phyloP scores from a whole-genome alignment of 2,797 vertebrate species.

The Hybognathus amarus region DNA sequence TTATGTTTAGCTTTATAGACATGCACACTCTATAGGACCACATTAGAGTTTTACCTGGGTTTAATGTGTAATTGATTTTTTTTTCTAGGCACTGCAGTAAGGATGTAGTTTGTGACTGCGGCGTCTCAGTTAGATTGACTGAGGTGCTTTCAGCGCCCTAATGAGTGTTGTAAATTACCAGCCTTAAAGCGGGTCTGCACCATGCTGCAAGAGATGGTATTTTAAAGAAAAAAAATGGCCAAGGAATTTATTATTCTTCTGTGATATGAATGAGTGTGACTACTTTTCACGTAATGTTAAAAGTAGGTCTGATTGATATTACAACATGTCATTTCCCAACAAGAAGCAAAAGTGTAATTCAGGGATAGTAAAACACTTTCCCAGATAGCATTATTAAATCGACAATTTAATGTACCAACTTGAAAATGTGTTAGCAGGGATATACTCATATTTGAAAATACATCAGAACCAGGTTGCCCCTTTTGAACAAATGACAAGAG shows the following conservation, averaged over 20 bases:
- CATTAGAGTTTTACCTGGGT: constrained; percentile 27
- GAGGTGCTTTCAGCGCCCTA: constrained; percentile 47
- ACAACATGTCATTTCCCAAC: constrained; percentile 52
- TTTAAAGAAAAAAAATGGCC: constrained; percentile 10
- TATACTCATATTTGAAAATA: constrained; percentile 33
- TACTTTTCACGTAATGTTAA: constrained; percentile 52
- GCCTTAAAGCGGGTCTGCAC: constrained; percentile 46
- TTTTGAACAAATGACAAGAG: constrained; percentile 8
- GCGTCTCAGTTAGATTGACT: constrained; percentile 43
- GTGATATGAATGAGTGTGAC: constrained; percentile 38
- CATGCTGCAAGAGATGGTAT: constrained; percentile 32
- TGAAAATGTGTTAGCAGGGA: constrained; percentile 44
- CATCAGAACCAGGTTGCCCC: not conserved
- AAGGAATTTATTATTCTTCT: constrained; percentile 50
- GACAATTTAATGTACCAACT: constrained; percentile 49
- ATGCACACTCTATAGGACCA: constrained; percentile 7
- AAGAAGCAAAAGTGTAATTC: constrained; percentile 48
- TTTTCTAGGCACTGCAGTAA: constrained; percentile 32
- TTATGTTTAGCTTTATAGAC: constrained; percentile 28
- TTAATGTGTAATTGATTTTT: constrained; percentile 47
- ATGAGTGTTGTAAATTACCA: constrained; percentile 54
- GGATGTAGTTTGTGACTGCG: constrained; percentile 15
- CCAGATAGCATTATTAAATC: constrained; percentile 45
- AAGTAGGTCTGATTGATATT: constrained; percentile 55
- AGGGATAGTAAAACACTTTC: constrained; percentile 56